These are phyloP conservation scores for Araneus ventricosus DNA, from an alignment of 1,140 invertebrate species.

Conservation along the genomic window DNA sequence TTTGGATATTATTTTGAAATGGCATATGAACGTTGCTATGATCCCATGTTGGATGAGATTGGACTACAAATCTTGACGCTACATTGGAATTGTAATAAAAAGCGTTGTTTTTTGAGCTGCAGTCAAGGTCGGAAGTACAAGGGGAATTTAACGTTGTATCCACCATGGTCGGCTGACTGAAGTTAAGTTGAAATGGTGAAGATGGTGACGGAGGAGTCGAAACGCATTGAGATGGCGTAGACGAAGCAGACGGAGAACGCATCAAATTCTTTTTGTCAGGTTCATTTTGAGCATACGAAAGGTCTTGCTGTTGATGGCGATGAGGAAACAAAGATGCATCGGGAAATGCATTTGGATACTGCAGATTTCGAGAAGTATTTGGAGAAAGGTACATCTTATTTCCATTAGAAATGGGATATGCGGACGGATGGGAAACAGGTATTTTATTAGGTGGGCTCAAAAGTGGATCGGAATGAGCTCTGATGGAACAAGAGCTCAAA, in stretches of 20 bases:
- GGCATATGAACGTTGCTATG: constrained; percentile 49
- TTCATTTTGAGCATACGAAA: constrained; percentile 39
- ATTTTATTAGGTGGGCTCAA: constrained; percentile 22
- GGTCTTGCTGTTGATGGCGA: constrained; percentile 38
- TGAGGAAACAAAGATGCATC: constrained; percentile 16
- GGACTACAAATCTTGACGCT: constrained; percentile 42
- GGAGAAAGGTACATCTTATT: background rate
- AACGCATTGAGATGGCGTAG: constrained; percentile 57
- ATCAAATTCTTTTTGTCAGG: constrained; percentile 54
- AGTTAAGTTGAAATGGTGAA: constrained; percentile 62
- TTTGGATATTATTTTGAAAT: constrained; percentile 66
- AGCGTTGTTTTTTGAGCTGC: constrained; percentile 26
- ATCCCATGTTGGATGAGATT: constrained; percentile 53
- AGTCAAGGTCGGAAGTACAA: constrained; percentile 17
- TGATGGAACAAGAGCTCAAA: constrained; percentile 37
- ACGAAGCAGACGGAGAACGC: constrained; percentile 58
- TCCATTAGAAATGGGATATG: background rate
- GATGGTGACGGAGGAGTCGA: constrained; percentile 55
- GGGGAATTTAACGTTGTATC: constrained; percentile 20
- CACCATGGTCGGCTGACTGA: background rate
- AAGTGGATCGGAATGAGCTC: constrained; percentile 28
- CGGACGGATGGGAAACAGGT: constrained; percentile 7
- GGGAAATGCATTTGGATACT: constrained; percentile 43
- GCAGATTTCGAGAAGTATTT: background rate
- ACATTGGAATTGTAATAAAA: constrained; percentile 55